Conservation (phyloP, 1,140 invertebrate species). For the Nixonia krombeini region DNA sequence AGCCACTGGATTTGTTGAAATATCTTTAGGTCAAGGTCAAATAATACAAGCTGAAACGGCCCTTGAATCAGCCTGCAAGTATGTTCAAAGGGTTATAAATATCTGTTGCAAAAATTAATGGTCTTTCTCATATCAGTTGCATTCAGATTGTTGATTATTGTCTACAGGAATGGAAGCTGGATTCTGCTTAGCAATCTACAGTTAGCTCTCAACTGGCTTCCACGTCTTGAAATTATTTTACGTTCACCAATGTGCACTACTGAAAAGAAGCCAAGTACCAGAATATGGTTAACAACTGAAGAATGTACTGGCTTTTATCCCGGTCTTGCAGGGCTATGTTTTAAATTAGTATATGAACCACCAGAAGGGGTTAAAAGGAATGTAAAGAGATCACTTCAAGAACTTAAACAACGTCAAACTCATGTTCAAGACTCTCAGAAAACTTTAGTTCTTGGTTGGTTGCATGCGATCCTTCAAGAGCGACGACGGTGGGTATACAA, state of each 20-base stretch:
- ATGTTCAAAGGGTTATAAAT: too few relatives aligned
- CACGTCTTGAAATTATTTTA: slow-evolving; percentile 78
- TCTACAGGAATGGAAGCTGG: slow-evolving; percentile 76
- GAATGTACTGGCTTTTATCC: slow-evolving; percentile 80
- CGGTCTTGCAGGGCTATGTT: slow-evolving; percentile 77
- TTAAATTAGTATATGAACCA: slow-evolving; percentile 91
- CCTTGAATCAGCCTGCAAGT: slow-evolving; percentile 69
- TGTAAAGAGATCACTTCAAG: slow-evolving; percentile 68
- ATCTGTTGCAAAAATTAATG: background rate
- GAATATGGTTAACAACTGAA: slow-evolving; percentile 83
- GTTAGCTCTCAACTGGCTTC: slow-evolving; percentile 84
- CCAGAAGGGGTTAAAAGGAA: slow-evolving; percentile 77
- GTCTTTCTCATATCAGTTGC: slow-evolving; percentile 4
- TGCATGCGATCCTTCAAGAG: slow-evolving; percentile 92
- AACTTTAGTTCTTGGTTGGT: slow-evolving; percentile 82
- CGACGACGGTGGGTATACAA: slow-evolving; percentile 81
- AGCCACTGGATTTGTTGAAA: slow-evolving; percentile 68
- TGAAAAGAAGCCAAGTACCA: slow-evolving; percentile 74
- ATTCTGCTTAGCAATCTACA: slow-evolving; percentile 91
- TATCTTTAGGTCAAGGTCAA: slow-evolving; percentile 82
- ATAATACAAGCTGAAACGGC: slow-evolving; percentile 76
- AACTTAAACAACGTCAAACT: slow-evolving; percentile 59
- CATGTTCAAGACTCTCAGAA: slow-evolving; percentile 66
- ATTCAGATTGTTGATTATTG: background rate
- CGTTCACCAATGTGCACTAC: slow-evolving; percentile 75